Evolutionary conservation across 2,888 invertebrate species (phyloP).

Genomic region (Limenitis camilla): DNA sequence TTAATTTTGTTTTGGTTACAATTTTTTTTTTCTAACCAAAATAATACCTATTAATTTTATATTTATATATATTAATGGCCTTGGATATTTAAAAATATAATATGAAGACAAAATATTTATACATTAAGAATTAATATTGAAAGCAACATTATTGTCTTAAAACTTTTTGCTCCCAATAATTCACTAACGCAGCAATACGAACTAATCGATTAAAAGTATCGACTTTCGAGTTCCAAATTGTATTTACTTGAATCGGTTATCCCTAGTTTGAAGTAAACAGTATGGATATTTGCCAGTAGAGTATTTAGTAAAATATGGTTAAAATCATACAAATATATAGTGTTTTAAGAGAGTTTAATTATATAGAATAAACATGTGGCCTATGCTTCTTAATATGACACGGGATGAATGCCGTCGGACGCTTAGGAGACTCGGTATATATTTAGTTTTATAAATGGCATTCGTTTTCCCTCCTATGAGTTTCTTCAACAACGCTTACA

Average conservation of each 20-base stretch:
- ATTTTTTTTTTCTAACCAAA: too few species aligned
- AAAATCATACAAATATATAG: constrained; percentile 54
- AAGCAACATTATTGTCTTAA: too few species aligned
- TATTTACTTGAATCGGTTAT: constrained; percentile 22
- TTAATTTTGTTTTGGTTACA: too few species aligned
- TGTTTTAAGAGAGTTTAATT: constrained; percentile 46
- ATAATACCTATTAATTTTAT: too few species aligned
- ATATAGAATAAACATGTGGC: constrained; percentile 71
- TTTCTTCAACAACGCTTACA: constrained; percentile 48
- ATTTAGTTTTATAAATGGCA: constrained; percentile 67
- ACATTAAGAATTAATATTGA: too few species aligned
- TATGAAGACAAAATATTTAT: too few species aligned
- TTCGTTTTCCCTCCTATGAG: constrained; percentile 72
- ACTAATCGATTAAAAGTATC: constrained; percentile 10
- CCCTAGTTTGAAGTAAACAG: constrained; percentile 71
- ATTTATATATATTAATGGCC: too few species aligned
- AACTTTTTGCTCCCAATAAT: too few species aligned
- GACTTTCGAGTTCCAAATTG: constrained; percentile 8
- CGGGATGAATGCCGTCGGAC: constrained; percentile 91
- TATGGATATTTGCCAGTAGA: constrained; percentile 74
- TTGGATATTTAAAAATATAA: too few species aligned
- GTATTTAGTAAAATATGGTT: constrained; percentile 63
- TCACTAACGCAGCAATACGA: too few species aligned
- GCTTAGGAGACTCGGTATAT: constrained; percentile 88
- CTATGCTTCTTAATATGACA: constrained; percentile 86